phyloP scores from a whole-genome alignment of 2,797 vertebrate genomes.

The Scomberomorus guttatus region DNA sequence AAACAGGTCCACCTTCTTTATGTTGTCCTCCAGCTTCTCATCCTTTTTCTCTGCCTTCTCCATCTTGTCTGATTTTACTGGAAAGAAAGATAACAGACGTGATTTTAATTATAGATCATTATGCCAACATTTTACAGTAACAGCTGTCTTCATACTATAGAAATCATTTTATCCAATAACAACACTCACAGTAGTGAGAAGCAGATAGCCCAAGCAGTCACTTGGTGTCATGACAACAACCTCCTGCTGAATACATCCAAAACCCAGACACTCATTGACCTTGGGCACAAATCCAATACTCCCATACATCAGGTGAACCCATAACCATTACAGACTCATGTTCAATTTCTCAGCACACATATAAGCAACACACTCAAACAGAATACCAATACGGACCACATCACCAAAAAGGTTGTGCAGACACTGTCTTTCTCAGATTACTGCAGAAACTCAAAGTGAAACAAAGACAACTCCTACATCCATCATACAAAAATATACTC shows the following conservation, averaged over 20 bases:
- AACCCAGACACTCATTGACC: neutral
- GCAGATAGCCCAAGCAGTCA: neutral
- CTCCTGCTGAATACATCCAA: neutral
- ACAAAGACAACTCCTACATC: too few relatives aligned
- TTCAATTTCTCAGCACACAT: neutral
- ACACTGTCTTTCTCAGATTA: too few relatives aligned
- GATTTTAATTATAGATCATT: neutral
- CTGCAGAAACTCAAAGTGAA: too few relatives aligned
- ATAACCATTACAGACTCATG: neutral
- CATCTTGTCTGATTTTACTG: slow-evolving; percentile 74
- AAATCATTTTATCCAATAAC: neutral
- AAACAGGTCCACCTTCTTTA: slow-evolving; percentile 53
- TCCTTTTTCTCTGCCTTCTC: slow-evolving; percentile 64
- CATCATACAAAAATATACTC: too few relatives aligned
- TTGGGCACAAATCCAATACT: neutral
- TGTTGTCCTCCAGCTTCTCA: slow-evolving; percentile 49
- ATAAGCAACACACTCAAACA: neutral
- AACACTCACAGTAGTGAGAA: neutral
- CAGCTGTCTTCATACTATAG: neutral
- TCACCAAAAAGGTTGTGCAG: neutral
- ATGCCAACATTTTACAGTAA: neutral
- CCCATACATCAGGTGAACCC: neutral
- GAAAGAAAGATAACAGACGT: slow-evolving; percentile 18
- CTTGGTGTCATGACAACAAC: neutral
- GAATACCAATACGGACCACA: neutral